These are phyloP conservation scores for Odontomachus brunneus DNA, from an alignment of 1,140 invertebrate species.

Conservation along the genomic window DNA sequence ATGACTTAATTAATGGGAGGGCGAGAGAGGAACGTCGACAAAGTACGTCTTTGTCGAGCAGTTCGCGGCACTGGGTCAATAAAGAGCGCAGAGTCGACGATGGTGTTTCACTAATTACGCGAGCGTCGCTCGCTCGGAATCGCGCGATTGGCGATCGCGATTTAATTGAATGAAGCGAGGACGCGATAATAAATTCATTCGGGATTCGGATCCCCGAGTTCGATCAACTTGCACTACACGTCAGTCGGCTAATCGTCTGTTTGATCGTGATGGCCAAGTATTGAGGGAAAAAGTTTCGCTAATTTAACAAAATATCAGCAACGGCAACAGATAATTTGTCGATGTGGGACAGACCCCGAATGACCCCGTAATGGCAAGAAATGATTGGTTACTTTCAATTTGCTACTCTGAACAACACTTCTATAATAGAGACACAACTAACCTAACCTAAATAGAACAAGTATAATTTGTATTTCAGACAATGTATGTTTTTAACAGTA, in stretches of 20 bases:
- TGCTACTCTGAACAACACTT: no score
- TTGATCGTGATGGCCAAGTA: conserved; percentile 14
- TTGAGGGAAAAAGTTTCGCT: no score
- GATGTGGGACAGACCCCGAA: no score
- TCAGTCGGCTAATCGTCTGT: conserved; percentile 39
- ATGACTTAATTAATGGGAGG: conserved; percentile 71
- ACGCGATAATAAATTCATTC: conserved; percentile 57
- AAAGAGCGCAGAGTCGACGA: conserved; percentile 62
- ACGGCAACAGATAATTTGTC: no score
- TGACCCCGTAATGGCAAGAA: no score
- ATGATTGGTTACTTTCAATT: no score
- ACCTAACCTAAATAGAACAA: no score
- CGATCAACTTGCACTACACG: conserved; percentile 39
- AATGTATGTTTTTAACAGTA: no score
- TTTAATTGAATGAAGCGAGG: conserved; percentile 55
- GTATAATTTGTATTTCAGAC: no score
- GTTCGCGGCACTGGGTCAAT: conserved; percentile 74
- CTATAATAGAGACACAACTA: no score
- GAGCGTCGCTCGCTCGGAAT: conserved; percentile 44
- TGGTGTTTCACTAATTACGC: conserved; percentile 61
- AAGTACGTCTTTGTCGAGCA: conserved; percentile 70
- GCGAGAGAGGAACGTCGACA: conserved; percentile 62
- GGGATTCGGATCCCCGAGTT: conserved; percentile 22
- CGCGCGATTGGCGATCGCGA: conserved; percentile 50
- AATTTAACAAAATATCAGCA: no score